Evolutionary conservation across 2,888 invertebrate genomes (phyloP).

Genomic region (Xanthorhoe spadicearia): DNA sequence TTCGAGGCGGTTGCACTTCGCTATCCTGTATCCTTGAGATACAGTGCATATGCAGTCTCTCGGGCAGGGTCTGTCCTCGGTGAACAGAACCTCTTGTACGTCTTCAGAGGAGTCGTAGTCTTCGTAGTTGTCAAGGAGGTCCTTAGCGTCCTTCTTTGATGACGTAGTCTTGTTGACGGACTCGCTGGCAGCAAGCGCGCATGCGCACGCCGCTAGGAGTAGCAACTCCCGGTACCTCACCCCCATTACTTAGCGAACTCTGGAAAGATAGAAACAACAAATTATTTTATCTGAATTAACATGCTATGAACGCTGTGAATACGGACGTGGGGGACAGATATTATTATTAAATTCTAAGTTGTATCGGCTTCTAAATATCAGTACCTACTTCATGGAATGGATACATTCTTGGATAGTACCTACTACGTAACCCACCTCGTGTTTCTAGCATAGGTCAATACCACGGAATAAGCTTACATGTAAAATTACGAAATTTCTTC

Average conservation of each 20-base stretch:
- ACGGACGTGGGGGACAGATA: too few relatives aligned
- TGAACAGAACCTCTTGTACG: conserved; percentile 75
- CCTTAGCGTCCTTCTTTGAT: conserved; percentile 65
- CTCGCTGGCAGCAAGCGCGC: conserved; percentile 72
- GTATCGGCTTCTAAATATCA: too few relatives aligned
- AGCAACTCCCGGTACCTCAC: conserved; percentile 80
- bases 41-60: conserved; percentile 86
- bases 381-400: background rate
- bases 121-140: conserved; percentile 72
- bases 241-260: conserved; percentile 82
- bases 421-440: conserved; percentile 1
- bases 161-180: conserved; percentile 64
- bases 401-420: background rate
- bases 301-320: too few relatives aligned
- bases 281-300: conserved; percentile 2
- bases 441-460: conserved; percentile 39
- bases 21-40: conserved; percentile 86
- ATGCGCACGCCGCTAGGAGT: conserved; percentile 79
- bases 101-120: conserved; percentile 77
- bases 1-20: conserved; percentile 88
- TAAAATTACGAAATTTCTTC: conserved; percentile 58
- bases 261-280: conserved; percentile 62
- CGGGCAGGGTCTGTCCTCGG: conserved; percentile 84
- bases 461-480: conserved; percentile 27
- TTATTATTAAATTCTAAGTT: too few relatives aligned